Percentiles rank a stretch among this genome's conserved stretches.
Evolutionary conservation across 2,113 vertebrate species (phyloP).

Genomic region (Balaeniceps rex): DNA sequence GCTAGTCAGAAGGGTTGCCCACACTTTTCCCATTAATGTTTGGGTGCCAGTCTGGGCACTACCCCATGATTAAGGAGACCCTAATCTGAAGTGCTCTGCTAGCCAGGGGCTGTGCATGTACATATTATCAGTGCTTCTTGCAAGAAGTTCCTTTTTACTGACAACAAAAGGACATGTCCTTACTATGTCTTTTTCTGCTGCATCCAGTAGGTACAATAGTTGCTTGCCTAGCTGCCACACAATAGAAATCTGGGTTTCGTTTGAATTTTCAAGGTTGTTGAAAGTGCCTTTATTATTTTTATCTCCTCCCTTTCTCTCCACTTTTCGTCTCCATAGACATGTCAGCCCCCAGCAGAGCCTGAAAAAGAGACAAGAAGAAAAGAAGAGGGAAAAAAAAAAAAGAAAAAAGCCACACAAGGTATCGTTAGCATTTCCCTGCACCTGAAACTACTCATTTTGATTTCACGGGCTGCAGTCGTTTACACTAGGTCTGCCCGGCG

Average conservation of each 20-base stretch:
- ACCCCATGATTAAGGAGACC: not conserved
- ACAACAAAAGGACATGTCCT: not conserved
- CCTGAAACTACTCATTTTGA: not conserved
- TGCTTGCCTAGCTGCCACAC: not conserved
- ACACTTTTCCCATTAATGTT: not conserved
- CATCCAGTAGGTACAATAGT: not conserved
- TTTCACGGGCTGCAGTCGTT: not conserved
- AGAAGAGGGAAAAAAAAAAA: accelerated
- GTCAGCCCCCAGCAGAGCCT: not conserved
- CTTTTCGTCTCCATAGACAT: not conserved
- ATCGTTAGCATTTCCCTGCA: not conserved
- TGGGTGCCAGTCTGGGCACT: not conserved
- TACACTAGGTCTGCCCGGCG: accelerated
- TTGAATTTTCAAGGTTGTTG: not conserved
- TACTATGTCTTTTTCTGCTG: not conserved
- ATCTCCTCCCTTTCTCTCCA: not conserved
- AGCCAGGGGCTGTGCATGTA: accelerated
- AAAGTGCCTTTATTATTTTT: not conserved
- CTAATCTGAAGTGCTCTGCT: not conserved
- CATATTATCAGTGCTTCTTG: not conserved
- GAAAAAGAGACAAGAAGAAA: not conserved
- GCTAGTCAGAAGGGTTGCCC: too few species aligned
- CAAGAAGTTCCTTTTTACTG: not conserved
- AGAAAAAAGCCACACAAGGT: not conserved
- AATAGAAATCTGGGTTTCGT: not conserved